These are phyloP conservation scores for Corythornis madagascariensis DNA, from an alignment of 2,113 vertebrate species.

Conservation along the genomic window DNA sequence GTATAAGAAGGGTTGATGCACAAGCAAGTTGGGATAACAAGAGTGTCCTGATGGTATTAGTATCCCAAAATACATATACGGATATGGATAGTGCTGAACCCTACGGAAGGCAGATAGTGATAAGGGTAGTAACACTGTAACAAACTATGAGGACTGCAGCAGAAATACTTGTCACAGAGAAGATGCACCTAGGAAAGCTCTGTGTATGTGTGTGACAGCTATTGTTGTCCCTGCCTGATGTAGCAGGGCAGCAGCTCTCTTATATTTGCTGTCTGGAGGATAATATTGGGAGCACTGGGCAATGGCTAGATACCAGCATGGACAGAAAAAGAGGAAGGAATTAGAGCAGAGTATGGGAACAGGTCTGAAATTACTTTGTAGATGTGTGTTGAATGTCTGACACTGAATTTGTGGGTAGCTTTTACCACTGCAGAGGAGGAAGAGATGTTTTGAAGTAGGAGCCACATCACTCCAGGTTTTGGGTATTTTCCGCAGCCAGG, in stretches of 20 bases:
- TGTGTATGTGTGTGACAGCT: neutral
- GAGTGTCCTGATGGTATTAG: neutral
- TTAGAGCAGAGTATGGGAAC: neutral
- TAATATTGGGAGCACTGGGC: neutral
- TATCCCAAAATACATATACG: neutral
- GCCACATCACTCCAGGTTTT: neutral
- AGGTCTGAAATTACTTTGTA: neutral
- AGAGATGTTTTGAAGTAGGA: neutral
- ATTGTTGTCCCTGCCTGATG: neutral
- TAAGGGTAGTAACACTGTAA: neutral
- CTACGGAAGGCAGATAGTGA: fast-evolving
- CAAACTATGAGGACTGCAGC: fast-evolving
- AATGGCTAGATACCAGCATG: neutral
- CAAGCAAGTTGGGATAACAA: neutral
- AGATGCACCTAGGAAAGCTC: neutral
- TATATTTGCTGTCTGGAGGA: neutral
- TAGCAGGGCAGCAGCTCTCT: neutral
- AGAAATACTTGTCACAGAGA: neutral
- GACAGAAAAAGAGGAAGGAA: neutral
- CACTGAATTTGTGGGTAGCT: neutral
- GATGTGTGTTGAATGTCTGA: neutral
- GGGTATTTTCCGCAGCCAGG: neutral
- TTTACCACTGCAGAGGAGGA: neutral
- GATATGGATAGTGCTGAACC: neutral
- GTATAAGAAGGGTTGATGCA: neutral